Percentiles rank a stretch among this genome's conserved stretches.
phyloP scores from a whole-genome alignment of 2,113 vertebrate genomes.

The Sander lucioperca region DNA sequence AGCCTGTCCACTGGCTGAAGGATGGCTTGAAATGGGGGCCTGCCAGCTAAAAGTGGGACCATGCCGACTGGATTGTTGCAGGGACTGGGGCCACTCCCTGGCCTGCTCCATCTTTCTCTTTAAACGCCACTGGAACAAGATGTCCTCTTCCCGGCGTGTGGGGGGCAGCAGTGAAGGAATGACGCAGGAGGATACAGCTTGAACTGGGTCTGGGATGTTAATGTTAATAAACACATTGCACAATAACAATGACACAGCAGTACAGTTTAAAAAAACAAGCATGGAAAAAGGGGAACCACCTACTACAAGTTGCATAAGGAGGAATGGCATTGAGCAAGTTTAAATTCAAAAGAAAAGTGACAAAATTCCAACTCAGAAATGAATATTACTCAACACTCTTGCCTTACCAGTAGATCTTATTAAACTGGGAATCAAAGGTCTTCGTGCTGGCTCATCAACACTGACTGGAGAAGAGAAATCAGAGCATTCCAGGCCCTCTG shows the following conservation, averaged over 20 bases:
- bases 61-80: slow-evolving; percentile 39
- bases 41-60: slow-evolving; percentile 41
- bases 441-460: slow-evolving; percentile 64
- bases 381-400: not conserved
- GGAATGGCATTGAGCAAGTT: not conserved
- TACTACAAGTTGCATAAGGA: not conserved
- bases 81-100: slow-evolving; percentile 53
- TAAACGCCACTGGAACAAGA: slow-evolving; percentile 92
- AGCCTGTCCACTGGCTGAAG: slow-evolving; percentile 34
- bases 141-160: slow-evolving; percentile 87
- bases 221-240: slow-evolving; percentile 19
- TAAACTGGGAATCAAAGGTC: slow-evolving; percentile 57
- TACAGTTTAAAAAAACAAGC: not conserved
- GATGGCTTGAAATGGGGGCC: slow-evolving; percentile 4
- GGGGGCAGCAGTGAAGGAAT: slow-evolving; percentile 22
- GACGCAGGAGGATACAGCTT: slow-evolving; percentile 3
- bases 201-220: slow-evolving; percentile 40
- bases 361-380: not conserved
- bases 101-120: slow-evolving; percentile 90
- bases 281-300: not conserved
- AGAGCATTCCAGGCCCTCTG: slow-evolving; percentile 80
- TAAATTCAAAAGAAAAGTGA: not conserved
- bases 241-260: not conserved
- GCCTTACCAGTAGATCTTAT: slow-evolving; percentile 66
- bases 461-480: slow-evolving; percentile 75